These are phyloP conservation scores for Cottoperca gobio DNA, from an alignment of 2,797 vertebrate genomes.

Conservation along the genomic window DNA sequence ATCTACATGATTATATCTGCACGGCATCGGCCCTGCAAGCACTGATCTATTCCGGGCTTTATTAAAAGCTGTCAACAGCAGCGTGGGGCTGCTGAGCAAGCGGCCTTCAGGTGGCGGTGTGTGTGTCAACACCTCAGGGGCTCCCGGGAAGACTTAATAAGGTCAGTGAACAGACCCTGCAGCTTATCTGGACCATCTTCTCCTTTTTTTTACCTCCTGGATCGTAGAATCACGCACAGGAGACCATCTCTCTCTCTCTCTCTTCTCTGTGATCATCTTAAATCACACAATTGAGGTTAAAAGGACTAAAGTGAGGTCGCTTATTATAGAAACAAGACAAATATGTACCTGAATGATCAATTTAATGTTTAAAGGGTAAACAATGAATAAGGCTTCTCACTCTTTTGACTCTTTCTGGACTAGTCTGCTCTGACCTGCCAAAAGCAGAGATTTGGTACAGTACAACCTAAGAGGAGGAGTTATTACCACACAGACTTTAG, in stretches of 20 bases:
- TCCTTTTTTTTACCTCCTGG: conserved; percentile 10
- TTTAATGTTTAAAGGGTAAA: neutral
- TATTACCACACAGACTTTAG: conserved; percentile 14
- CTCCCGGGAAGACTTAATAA: conserved; percentile 61
- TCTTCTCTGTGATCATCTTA: neutral
- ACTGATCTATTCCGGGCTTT: conserved; percentile 38
- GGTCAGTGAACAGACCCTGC: conserved; percentile 58
- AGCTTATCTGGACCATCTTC: conserved; percentile 47
- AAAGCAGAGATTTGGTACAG: conserved; percentile 30
- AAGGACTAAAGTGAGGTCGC: conserved; percentile 14
- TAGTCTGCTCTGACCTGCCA: conserved; percentile 35
- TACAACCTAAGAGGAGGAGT: conserved; percentile 11
- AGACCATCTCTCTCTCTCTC: conserved; percentile 16
- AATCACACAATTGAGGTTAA: conserved; percentile 5
- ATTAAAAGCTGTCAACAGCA: conserved; percentile 79
- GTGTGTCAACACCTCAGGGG: conserved; percentile 67
- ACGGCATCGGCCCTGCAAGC: conserved; percentile 37
- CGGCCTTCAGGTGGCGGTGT: conserved; percentile 61
- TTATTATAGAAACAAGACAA: conserved; percentile 4
- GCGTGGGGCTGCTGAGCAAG: conserved; percentile 27
- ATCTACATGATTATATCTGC: conserved; percentile 55
- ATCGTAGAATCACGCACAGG: conserved; percentile 7
- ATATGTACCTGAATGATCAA: neutral
- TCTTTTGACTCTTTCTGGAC: conserved; percentile 9
- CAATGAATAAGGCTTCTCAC: neutral